phyloP scores from a whole-genome alignment of 2,113 vertebrate species.

The Morone chrysops region DNA sequence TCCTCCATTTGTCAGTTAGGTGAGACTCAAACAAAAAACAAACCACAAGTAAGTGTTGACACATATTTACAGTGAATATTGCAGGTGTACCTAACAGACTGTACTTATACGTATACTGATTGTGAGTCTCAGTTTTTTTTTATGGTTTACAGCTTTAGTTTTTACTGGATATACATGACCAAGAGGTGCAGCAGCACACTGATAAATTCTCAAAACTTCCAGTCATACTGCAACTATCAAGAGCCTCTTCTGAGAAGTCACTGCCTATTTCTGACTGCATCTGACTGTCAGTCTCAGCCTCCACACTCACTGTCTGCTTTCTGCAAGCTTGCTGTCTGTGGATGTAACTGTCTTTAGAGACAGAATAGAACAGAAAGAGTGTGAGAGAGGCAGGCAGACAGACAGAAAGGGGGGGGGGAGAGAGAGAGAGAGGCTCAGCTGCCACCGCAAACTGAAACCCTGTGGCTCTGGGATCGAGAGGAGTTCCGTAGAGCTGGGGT shows the following conservation, averaged over 20 bases:
- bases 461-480: constrained; percentile 75
- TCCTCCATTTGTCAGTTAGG: constrained; percentile 43
- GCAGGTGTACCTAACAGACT: constrained; percentile 56
- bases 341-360: constrained; percentile 67
- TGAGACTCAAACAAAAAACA: constrained; percentile 51
- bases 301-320: constrained; percentile 64
- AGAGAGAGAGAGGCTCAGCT: constrained; percentile 67
- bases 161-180: constrained; percentile 56
- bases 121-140: constrained; percentile 17
- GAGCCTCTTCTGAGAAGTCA: constrained; percentile 79
- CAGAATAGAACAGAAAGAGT: constrained; percentile 40
- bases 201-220: constrained; percentile 61
- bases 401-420: constrained; percentile 20
- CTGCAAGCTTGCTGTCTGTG: constrained; percentile 64
- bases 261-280: constrained; percentile 76
- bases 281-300: constrained; percentile 75
- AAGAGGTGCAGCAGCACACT: constrained; percentile 5
- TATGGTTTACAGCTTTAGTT: constrained; percentile 39
- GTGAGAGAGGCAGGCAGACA: background rate
- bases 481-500: constrained; percentile 75
- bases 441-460: constrained; percentile 81
- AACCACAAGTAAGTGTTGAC: constrained; percentile 63
- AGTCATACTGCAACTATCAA: constrained; percentile 78
- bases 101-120: background rate
- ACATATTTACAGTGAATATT: constrained; percentile 40